Evolutionary conservation across 2,797 vertebrate species (phyloP).

Genomic region (Oophaga sylvatica): DNA sequence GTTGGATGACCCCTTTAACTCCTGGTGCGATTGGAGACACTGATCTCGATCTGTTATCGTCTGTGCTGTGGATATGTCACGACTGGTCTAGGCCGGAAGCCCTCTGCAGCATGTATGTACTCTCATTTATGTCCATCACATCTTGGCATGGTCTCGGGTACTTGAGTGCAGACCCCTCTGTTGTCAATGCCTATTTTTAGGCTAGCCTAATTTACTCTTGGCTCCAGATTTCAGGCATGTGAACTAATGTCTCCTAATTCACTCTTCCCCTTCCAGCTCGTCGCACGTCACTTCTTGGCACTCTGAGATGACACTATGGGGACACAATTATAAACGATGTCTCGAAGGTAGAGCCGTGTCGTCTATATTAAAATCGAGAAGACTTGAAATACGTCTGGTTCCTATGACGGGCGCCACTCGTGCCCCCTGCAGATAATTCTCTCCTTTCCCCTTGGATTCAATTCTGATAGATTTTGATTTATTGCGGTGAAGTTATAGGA

Average conservation of each 20-base stretch:
- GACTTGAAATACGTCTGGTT: background rate
- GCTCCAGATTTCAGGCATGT: background rate
- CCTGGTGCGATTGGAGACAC: too few relatives aligned
- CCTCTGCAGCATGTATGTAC: too few relatives aligned
- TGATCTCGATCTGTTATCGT: too few relatives aligned
- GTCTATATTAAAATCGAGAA: background rate
- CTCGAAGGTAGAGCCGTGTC: background rate
- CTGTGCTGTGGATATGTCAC: too few relatives aligned
- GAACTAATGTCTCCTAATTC: background rate
- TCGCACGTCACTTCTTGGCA: background rate
- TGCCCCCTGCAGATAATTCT: background rate
- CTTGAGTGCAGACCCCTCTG: background rate
- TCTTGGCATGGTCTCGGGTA: background rate
- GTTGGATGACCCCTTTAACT: too few relatives aligned
- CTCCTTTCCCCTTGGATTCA: background rate
- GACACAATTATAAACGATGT: background rate
- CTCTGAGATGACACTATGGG: background rate
- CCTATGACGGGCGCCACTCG: background rate
- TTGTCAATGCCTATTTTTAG: background rate
- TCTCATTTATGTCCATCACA: too few relatives aligned
- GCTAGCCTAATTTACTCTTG: background rate
- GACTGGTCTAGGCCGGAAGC: too few relatives aligned
- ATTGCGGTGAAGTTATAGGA: background rate
- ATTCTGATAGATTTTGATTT: background rate
- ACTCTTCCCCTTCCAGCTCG: background rate